phyloP scores from a whole-genome alignment of 2,113 vertebrate species.

The Clarias macrocephalus region DNA sequence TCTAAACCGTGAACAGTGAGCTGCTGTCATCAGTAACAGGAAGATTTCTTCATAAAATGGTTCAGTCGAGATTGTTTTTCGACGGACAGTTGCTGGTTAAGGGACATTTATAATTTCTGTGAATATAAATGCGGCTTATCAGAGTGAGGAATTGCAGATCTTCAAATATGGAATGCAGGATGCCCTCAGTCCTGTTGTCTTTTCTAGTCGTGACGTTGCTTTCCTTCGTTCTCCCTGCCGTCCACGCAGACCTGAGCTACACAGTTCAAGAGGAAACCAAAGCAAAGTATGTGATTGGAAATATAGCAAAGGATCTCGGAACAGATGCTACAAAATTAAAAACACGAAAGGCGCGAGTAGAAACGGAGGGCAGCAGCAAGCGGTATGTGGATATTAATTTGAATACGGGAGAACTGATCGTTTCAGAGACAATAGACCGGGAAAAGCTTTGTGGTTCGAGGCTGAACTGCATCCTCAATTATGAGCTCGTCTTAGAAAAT shows the following conservation, averaged over 20 bases:
- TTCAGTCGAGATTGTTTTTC: not conserved
- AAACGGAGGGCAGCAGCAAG: slow-evolving; percentile 34
- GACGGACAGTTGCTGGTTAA: not conserved
- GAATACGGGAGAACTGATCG: slow-evolving; percentile 60
- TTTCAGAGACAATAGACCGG: slow-evolving; percentile 61
- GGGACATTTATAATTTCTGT: not conserved
- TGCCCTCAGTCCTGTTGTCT: not conserved
- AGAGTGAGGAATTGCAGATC: not conserved
- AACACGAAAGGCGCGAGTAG: slow-evolving; percentile 44
- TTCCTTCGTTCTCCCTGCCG: not conserved
- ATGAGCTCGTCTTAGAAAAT: slow-evolving; percentile 38
- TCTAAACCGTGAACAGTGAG: not conserved
- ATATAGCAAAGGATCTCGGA: slow-evolving; percentile 72
- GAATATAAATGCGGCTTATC: no score
- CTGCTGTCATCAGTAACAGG: not conserved
- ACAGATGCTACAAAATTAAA: slow-evolving; percentile 67
- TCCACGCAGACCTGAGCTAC: slow-evolving; percentile 59
- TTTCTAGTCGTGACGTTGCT: not conserved
- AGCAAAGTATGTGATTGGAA: slow-evolving; percentile 65
- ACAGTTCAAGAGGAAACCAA: slow-evolving; percentile 68
- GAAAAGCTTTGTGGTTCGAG: slow-evolving; percentile 63
- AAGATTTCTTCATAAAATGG: not conserved
- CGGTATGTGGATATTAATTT: slow-evolving; percentile 51
- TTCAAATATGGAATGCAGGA: not conserved
- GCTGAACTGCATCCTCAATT: slow-evolving; percentile 25